Evolutionary conservation across 2,113 vertebrate species (phyloP), one percentile per base, ranked within the genome.

Genomic region (Mesitornis unicolor): DNA sequence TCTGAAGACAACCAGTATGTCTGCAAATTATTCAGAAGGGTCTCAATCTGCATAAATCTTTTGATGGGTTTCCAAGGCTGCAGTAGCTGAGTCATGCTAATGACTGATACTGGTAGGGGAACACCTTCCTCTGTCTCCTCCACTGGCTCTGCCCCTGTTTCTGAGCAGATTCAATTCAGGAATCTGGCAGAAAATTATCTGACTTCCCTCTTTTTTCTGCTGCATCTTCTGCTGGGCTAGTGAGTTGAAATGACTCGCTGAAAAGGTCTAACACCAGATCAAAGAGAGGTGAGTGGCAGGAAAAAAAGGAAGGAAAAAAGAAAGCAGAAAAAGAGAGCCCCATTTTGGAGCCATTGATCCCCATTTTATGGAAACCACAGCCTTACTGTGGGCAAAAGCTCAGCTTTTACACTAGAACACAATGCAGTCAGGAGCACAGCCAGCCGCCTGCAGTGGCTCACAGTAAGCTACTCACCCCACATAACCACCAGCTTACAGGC

Each of bases 381-480:
- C 8, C 21, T 59, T 31, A 28, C 8, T 35, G 26, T 8, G 21
- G 15, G 10, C 14, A 61, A 61, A 93, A 89, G 21, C 14, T 35
- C 24, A 28, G 29, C 11, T 61, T 83, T 56, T 35, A 43, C 35
- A 38, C 20, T 0, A 0, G 17, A 61, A 42, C 45, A 50, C 1
- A 1, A 16, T 13, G 15, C 7, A 54, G 33, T 14, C 35, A 56
- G 40, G 18, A 79, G 67, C 26, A 65, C 35, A 42, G 54, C 5
- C 54, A 59, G 22, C 15, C 1, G 4, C 13, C n/a, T 25, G 25
- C 88, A 29, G 25, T 19, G 24, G 51, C 10, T 40, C 42, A 29
- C 21, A 21, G 31, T 16, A 63, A 56, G 84, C 33, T 22, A 48
- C 11, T 22, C 35, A 67, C 24, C 3, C 5, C 18, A 47, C 7